These are phyloP conservation scores for Dysmachus trigonus DNA, from an alignment of 2,888 invertebrate genomes.

Conservation along the genomic window DNA sequence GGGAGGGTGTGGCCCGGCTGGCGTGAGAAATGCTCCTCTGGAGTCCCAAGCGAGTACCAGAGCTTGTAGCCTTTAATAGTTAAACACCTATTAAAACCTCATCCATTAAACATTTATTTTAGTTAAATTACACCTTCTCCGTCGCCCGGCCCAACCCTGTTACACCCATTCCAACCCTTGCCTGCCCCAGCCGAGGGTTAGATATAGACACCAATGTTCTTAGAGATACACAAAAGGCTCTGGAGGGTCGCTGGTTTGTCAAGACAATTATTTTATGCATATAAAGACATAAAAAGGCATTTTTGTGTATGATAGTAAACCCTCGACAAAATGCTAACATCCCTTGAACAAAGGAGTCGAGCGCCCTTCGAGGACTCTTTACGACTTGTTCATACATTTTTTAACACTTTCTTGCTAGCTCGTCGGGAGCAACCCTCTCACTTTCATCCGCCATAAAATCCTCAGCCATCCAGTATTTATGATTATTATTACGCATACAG, in stretches of 20 bases:
- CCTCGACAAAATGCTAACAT: constrained; percentile 32
- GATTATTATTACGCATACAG: constrained; percentile 44
- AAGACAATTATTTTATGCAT: constrained; percentile 37
- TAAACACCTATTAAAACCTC: neutral
- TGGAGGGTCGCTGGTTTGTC: neutral
- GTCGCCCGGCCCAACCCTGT: neutral
- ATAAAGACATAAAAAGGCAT: constrained; percentile 42
- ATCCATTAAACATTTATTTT: constrained; percentile 25
- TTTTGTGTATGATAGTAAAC: constrained; percentile 22
- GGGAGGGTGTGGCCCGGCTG: neutral
- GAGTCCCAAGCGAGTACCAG: neutral
- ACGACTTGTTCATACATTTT: constrained; percentile 41
- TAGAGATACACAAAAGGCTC: neutral
- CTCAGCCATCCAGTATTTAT: constrained; percentile 43
- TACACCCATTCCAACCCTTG: neutral
- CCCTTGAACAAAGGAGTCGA: constrained; percentile 15
- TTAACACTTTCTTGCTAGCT: constrained; percentile 31
- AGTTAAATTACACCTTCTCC: constrained; percentile 6
- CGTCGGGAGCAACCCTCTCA: constrained; percentile 7
- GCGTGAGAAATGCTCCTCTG: neutral
- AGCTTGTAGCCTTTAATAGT: neutral
- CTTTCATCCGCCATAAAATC: constrained; percentile 25
- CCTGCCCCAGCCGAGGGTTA: neutral
- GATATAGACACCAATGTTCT: neutral
- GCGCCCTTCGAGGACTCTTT: constrained; percentile 23